Base-by-base conservation (phyloP, 2,113 vertebrate genomes). In the Pungitius pungitius region DNA sequence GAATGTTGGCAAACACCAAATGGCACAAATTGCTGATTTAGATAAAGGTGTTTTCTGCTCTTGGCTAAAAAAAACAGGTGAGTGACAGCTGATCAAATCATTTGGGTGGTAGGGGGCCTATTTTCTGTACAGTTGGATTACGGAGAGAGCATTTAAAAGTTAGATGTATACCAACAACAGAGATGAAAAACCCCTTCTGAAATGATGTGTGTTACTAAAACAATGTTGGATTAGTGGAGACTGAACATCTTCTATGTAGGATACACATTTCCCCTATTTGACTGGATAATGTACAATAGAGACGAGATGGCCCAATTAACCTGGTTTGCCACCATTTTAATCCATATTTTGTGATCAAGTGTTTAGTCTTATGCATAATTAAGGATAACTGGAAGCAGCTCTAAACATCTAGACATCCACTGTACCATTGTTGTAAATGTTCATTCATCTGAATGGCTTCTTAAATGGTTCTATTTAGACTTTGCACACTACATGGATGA, bases 141-240 rank as follows among this genome's bases (percentile, higher is more conserved):
- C 6, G n/a, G n/a, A 35, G 33, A 45, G 54, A 56, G 22, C 33
- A 58, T 43, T 37, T 63, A 27, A 37, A 30, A 10, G 56, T 24
- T 17, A 63, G 39, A 45, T 69, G 14, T 59, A 13, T 39, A 62
- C 42, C 12, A 56, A 45, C 40, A 47, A 52, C 62, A 82, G 6
- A 64, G 54, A 61, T 27, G 47, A 39, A 58, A 77, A 68, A 40
- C 43, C 73, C 43, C 52, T 4, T 66, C 57, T 27, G 35, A 73
- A 84, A 83, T 74, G 7, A 69, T 69, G 63, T 73, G 63, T 86
- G 75, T 27, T 30, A 8, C 40, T 35, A 49, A 72, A 73, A 61
- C 24, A 15, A n/a, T 47, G 33, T 60, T 58, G 13, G 51, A 70
- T 79, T 77, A 72, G 27, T 12, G 43, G 35, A 51, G 76, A 84